Evolutionary conservation across 2,888 invertebrate species (phyloP).

Genomic region (Seladonia tumulorum): DNA sequence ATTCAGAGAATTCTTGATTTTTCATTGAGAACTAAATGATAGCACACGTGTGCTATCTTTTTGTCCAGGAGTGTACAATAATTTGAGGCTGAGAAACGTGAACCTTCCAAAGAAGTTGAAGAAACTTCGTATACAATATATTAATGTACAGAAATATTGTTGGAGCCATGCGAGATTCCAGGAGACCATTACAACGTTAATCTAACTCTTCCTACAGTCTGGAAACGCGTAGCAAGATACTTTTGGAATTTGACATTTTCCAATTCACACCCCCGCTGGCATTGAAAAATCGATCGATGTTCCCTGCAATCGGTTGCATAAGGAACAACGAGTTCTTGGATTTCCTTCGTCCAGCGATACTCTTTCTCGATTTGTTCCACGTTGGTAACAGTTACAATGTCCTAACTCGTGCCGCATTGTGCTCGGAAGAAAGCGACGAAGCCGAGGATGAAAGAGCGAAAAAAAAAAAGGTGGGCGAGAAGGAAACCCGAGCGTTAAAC

Average conservation of each 20-base stretch:
- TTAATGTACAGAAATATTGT: no score
- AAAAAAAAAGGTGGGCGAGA: slow-evolving; percentile 21
- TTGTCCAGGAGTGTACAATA: no score
- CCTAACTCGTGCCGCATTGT: not conserved
- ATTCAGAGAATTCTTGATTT: no score
- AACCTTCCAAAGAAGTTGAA: no score
- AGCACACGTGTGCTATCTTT: no score
- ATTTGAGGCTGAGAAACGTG: not conserved
- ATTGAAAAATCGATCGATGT: not conserved
- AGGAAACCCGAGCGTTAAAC: not conserved
- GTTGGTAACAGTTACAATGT: slow-evolving; percentile 16
- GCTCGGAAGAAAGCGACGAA: not conserved
- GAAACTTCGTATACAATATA: no score
- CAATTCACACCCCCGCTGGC: not conserved
- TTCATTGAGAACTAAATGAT: no score
- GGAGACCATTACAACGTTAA: no score
- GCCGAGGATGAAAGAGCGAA: not conserved
- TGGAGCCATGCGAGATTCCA: no score
- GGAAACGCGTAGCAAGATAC: no score
- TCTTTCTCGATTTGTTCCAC: slow-evolving; percentile 13
- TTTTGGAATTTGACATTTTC: not conserved
- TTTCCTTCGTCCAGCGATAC: not conserved
- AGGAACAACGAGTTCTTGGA: not conserved
- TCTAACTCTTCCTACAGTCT: no score
- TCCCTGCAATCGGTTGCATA: not conserved